phyloP scores from a whole-genome alignment of 92 coral and sea anemone species.

The Plumapathes pennacea region DNA sequence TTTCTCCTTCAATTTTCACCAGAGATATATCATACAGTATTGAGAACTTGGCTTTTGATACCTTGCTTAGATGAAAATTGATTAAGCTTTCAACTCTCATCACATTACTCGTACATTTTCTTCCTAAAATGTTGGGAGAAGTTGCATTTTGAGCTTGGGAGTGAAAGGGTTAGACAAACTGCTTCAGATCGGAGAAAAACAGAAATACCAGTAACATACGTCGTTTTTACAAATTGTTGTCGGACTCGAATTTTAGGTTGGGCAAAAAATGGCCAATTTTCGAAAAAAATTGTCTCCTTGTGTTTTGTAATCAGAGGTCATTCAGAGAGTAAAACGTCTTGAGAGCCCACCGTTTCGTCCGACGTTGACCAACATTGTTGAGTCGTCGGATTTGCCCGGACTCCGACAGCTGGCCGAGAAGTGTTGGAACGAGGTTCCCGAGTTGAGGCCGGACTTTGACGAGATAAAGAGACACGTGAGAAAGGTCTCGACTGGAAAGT shows the following conservation, averaged over 20 bases:
- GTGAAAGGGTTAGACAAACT: no score
- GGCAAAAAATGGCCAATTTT: not conserved
- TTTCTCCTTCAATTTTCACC: no score
- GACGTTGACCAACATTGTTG: slow-evolving; percentile 51
- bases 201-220: not conserved
- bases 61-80: no score
- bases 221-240: not conserved
- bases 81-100: no score
- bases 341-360: slow-evolving; percentile 90
- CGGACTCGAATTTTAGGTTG: no score
- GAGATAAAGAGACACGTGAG: slow-evolving; percentile 87
- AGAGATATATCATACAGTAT: no score
- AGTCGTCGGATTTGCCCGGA: slow-evolving; percentile 69
- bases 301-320: slow-evolving; percentile 36
- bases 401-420: slow-evolving; percentile 71
- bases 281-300: not conserved
- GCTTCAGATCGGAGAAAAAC: no score
- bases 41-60: no score
- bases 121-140: no score
- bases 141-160: no score
- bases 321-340: slow-evolving; percentile 56
- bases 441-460: slow-evolving; percentile 82
- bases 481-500: slow-evolving; percentile 87
- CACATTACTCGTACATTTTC: no score
- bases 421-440: slow-evolving; percentile 90